Percentiles rank a stretch among this genome's conserved stretches.
Evolutionary conservation across 2,113 vertebrate species (phyloP).

Genomic region (Tyto alba): DNA sequence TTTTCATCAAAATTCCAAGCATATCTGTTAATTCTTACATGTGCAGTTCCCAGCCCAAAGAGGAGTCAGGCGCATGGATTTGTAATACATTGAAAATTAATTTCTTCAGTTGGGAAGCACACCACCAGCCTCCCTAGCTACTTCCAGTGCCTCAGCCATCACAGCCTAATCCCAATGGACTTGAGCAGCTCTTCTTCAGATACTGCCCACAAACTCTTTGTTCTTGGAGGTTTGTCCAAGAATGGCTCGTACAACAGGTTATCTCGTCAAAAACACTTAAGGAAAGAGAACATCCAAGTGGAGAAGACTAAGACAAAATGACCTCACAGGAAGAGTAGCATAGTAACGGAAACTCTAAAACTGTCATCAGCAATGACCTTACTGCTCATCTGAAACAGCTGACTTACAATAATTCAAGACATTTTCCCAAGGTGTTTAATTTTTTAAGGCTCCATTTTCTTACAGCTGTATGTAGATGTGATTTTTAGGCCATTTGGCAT

Average conservation of each 20-base stretch:
- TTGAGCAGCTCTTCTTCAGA: background rate
- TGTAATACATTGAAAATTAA: background rate
- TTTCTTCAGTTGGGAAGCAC: background rate
- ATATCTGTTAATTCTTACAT: background rate
- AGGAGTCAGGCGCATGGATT: background rate
- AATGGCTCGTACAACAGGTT: background rate
- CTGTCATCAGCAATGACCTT: background rate
- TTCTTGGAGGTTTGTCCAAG: background rate
- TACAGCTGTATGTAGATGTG: background rate
- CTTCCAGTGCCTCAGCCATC: background rate
- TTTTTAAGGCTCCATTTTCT: background rate
- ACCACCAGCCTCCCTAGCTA: background rate
- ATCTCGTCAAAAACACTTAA: background rate
- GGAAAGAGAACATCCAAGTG: background rate
- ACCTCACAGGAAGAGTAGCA: background rate
- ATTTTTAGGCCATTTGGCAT: background rate
- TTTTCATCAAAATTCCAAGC: background rate
- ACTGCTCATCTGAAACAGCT: background rate
- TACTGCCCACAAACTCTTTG: background rate
- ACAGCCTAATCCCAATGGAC: background rate
- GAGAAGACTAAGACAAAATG: background rate
- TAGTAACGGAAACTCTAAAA: background rate
- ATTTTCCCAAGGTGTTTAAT: background rate
- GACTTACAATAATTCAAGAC: background rate
- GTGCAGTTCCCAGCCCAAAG: background rate